Evolutionary conservation across 2,113 vertebrate genomes (phyloP).

Genomic region (Sapayoa aenigma): DNA sequence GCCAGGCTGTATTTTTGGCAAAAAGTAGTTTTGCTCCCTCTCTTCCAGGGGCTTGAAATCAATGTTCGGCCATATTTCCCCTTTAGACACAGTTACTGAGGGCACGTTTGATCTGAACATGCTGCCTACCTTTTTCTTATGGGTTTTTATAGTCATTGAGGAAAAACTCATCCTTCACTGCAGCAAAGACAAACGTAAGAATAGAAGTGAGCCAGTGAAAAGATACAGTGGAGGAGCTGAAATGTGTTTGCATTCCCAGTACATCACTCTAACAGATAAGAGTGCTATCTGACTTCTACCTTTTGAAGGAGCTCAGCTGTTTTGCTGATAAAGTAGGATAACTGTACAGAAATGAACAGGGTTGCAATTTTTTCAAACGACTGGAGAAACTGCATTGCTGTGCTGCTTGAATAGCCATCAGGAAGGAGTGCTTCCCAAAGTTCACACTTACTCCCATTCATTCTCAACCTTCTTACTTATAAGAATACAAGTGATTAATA

Average conservation of each 20-base stretch:
- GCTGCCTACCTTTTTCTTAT: not conserved
- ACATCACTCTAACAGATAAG: slow-evolving; percentile 7
- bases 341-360: slow-evolving; percentile 24
- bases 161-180: not conserved
- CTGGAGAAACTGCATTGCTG: not conserved
- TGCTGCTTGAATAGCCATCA: slow-evolving; percentile 42
- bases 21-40: not conserved
- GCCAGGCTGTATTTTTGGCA: not conserved
- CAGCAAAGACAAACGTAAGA: slow-evolving; percentile 21
- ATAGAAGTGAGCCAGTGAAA: not conserved
- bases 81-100: not conserved
- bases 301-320: slow-evolving; percentile 36
- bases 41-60: not conserved
- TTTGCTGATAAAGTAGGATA: slow-evolving; percentile 47
- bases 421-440: slow-evolving; percentile 11
- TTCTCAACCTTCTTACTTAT: not conserved
- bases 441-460: slow-evolving; percentile 44
- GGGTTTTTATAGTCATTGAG: not conserved
- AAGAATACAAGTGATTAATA: not conserved
- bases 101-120: not conserved
- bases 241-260: not conserved
- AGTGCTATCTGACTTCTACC: slow-evolving; percentile 47
- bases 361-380: slow-evolving; percentile 33
- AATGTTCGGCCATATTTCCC: not conserved
- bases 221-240: not conserved